Evolutionary conservation across 2,797 vertebrate species (phyloP), one percentile per base, ranked within the genome.

Genomic region (Enteromius thamalakanensis): DNA sequence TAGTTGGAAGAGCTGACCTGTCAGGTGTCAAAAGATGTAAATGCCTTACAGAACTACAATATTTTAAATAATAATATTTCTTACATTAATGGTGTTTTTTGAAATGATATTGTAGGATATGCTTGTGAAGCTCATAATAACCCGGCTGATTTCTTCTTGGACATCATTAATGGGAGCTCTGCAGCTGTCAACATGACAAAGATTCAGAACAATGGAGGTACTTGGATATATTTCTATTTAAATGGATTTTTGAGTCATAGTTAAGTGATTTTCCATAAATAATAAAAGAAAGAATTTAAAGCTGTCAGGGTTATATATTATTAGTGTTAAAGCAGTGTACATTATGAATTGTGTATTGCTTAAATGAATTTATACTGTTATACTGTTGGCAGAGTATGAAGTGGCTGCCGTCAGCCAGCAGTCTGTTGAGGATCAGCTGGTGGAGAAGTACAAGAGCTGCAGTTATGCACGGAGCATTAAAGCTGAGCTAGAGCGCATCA

Each of bases 91-190:
- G 8, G 21, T 58, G 64, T 76, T 74, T 69, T 79, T 79, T 72
- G 5, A 67, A 40, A n/a, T 68, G 9, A 53, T 81, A 14, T 86
- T 87, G 0, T 86, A 99, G 97, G 97, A 21, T 97, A 96, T 40
- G 74, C 86, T 0, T 98, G 96, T 42, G 97, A 98, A 89, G 88
- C 94, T 0, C 96, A 96, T 91, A 98, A 98, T 91, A 99, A 99
- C 87, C 98, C 97, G 9, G 96, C 97, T 0, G 97, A 99, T 87
- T 99, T 99, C 84, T 98, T 99, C 81, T 91, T 99, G 88, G 97
- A 99, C 5, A 53, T 99, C 79, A 96, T 99, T 80, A 98, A 97
- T 14, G 96, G 97, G 87, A 94, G 97, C 84, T 96, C 94, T 5
- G 94, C 93, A 0, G 90, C 91, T 0, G 91, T 94, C 67, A 60